A percentile compares a stretch with the other conserved stretches of the same genome.
Conservation (phyloP, 2,888 invertebrate species). For the Agrilus biguttatus region DNA sequence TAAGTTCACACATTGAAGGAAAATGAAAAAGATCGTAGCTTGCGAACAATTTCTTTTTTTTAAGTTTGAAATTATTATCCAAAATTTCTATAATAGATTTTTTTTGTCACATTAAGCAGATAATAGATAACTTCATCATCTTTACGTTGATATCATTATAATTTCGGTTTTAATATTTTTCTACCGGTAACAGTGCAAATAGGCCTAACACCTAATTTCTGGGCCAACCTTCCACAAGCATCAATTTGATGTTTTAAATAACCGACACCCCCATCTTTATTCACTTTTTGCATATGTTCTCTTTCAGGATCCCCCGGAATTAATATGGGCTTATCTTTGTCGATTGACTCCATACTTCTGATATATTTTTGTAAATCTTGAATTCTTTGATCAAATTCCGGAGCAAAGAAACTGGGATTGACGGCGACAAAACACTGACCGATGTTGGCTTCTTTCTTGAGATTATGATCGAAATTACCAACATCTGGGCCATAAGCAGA, state of each 20-base stretch:
- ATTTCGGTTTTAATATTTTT: too few species aligned
- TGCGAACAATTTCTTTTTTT: too few species aligned
- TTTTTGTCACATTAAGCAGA: too few species aligned
- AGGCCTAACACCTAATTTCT: neutral
- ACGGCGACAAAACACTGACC: neutral
- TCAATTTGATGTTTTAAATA: neutral
- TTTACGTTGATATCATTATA: too few species aligned
- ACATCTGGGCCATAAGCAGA: slow-evolving; percentile 2
- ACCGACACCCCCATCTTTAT: neutral
- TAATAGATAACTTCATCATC: too few species aligned
- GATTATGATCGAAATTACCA: neutral
- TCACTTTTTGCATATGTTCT: neutral
- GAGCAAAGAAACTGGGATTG: neutral
- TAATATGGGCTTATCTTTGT: neutral
- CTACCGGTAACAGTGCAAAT: too few species aligned
- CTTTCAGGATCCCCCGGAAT: neutral
- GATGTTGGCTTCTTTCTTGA: neutral
- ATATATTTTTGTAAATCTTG: neutral
- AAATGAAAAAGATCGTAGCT: too few species aligned
- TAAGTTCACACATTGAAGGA: too few species aligned
- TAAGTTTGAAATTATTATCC: too few species aligned
- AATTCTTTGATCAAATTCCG: neutral
- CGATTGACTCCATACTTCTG: neutral
- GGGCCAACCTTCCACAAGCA: neutral
- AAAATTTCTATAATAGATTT: too few species aligned